Evolutionary conservation across 2,888 invertebrate genomes (phyloP).

Genomic region (Tubulanus polymorphus): DNA sequence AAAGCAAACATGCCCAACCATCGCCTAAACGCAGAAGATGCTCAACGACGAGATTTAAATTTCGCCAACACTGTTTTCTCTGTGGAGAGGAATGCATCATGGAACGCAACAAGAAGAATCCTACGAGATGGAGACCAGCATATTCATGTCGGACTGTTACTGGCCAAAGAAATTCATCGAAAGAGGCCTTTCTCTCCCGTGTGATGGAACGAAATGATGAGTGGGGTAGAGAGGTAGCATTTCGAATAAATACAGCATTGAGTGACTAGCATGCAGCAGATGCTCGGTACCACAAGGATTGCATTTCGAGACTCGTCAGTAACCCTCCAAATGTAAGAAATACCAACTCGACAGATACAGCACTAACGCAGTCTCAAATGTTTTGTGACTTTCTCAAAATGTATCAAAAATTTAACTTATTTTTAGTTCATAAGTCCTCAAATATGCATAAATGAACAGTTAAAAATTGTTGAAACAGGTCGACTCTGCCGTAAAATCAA

Average conservation of each 20-base stretch:
- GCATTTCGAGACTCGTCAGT: constrained; percentile 4
- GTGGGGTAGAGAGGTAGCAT: background rate
- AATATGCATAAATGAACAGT: too few species aligned
- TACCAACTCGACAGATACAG: too few species aligned
- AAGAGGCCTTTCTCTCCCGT: too few species aligned
- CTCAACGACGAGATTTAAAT: background rate
- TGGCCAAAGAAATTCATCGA: too few species aligned
- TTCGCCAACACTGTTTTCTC: constrained; percentile 1
- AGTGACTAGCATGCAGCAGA: constrained; percentile 22
- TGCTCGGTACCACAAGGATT: constrained; percentile 17
- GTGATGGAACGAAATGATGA: background rate
- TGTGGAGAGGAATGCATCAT: background rate
- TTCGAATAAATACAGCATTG: constrained; percentile 8
- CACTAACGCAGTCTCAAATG: too few species aligned
- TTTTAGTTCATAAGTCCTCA: too few species aligned
- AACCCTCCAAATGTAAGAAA: too few species aligned
- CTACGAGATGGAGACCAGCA: background rate
- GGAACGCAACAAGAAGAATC: background rate
- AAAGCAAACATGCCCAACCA: background rate
- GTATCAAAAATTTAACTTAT: too few species aligned
- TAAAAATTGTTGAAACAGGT: too few species aligned
- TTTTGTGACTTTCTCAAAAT: too few species aligned
- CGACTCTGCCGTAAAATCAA: too few species aligned
- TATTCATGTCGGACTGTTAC: background rate
- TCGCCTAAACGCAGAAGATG: too few species aligned